Conservation (phyloP, 2,888 invertebrate species). For the Idaea biselata region DNA sequence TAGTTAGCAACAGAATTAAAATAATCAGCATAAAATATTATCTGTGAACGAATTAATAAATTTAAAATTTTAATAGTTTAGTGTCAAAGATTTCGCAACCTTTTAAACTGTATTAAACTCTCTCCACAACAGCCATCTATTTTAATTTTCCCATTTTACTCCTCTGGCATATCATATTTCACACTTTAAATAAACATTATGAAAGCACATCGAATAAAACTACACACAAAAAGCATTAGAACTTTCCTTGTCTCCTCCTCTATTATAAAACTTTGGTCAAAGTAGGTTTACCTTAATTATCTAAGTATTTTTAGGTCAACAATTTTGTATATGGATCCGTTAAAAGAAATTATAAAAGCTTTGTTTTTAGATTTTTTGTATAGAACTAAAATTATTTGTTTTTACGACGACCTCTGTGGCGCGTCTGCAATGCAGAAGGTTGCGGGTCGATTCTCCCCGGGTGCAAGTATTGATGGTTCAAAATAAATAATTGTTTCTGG, state of each 20-base stretch:
- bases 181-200: constrained; percentile 10
- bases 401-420: too few relatives aligned
- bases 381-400: too few relatives aligned
- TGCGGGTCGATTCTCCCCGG: too few relatives aligned
- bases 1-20: too few relatives aligned
- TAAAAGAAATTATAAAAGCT: background rate
- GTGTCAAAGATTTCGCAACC: too few relatives aligned
- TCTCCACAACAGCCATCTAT: constrained; percentile 5
- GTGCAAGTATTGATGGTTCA: too few relatives aligned
- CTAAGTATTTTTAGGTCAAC: background rate
- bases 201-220: constrained; percentile 15
- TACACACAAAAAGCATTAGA: constrained; percentile 27
- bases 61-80: too few relatives aligned
- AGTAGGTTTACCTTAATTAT: background rate
- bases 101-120: background rate
- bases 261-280: constrained; percentile 12
- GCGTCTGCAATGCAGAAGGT: too few relatives aligned
- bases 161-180: background rate
- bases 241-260: constrained; percentile 19
- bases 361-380: background rate
- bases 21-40: too few relatives aligned
- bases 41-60: too few relatives aligned
- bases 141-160: constrained; percentile 9
- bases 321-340: background rate
- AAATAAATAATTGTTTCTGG: too few relatives aligned